Evolutionary conservation across 1,140 invertebrate genomes (phyloP), one percentile per base, ranked within the genome.

Genomic region (Musca domestica): DNA sequence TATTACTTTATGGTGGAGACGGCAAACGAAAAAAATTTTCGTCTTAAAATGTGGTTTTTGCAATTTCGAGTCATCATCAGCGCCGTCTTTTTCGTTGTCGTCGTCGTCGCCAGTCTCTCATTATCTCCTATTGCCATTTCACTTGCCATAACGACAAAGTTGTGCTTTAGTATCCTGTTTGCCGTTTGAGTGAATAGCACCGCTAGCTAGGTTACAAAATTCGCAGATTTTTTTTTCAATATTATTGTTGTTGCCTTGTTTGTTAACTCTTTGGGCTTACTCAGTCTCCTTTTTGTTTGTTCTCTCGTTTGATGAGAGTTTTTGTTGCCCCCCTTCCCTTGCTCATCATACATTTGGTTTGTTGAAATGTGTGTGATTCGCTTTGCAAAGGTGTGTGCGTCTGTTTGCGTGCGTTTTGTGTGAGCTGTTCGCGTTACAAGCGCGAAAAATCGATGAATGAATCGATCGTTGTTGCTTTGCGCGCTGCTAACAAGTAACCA

Each of bases 361-460:
- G 15, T 10, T 64, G 23, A n/a, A 19, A 25, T 64, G 14, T 48
- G 17, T 65, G 34, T 25, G 20, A 54, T 25, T 25, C 49, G 14
- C 15, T 49, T 48, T 49, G 46, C 6, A 23, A 41, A 41, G 10
- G 9, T 3, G 27, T 30, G 27, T 30, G 27, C 27, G 9, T 30
- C 3, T 4, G 63, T 49, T 46, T 3, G 20, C 46, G 17, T 51
- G 23, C 17, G 46, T 61, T 41, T 61, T 15, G 17, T 30, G 9
- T 30, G 27, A 30, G 27, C 27, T 30, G 27, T 30, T n/a, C 27
- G 27, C 34, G 12, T 41, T 63, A 64, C 69, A 67, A 67, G 68
- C 73, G 77, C 72, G 77, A 80, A 80, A 80, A 80, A 80, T 80
- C 77, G 75, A 80, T 80, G 77, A 80, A 80, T 80, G 77, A 76